phyloP scores from a whole-genome alignment of 2,797 vertebrate species.

The Remorina albescens region DNA sequence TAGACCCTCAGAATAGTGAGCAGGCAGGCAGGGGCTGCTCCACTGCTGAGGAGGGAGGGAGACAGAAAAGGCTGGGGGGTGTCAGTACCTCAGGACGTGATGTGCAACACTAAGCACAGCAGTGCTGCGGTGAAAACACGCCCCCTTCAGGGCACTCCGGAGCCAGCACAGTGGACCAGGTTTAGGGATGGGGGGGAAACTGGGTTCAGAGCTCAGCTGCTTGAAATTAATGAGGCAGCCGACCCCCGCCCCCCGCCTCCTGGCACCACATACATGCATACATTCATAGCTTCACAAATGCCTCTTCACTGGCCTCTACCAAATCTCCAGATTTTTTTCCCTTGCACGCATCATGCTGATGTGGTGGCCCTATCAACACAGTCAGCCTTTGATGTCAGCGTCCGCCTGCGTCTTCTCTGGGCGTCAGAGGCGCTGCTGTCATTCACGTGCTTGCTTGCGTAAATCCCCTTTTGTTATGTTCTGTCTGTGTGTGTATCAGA shows the following conservation, averaged over 20 bases:
- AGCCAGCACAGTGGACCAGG: slow-evolving; percentile 32
- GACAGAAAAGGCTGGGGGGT: slow-evolving; percentile 79
- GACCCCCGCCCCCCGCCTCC: slow-evolving; percentile 2
- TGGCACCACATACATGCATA: background rate
- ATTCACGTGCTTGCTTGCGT: slow-evolving; percentile 56
- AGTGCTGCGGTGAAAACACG: slow-evolving; percentile 57
- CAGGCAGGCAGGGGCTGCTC: slow-evolving; percentile 82
- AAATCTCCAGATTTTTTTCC: background rate
- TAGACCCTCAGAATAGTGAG: slow-evolving; percentile 94
- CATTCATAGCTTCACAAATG: slow-evolving; percentile 18
- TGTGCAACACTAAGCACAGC: slow-evolving; percentile 59
- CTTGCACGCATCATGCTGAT: slow-evolving; percentile 1
- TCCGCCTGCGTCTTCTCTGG: slow-evolving; percentile 24
- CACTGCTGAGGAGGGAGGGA: slow-evolving; percentile 62
- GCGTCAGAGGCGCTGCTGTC: slow-evolving; percentile 39
- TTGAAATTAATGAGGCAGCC: slow-evolving; percentile 40
- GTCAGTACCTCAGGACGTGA: slow-evolving; percentile 88
- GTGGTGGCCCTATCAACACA: slow-evolving; percentile 34
- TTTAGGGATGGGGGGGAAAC: slow-evolving; percentile 8
- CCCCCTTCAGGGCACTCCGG: slow-evolving; percentile 61
- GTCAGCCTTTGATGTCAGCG: slow-evolving; percentile 30
- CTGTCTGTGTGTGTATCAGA: slow-evolving; percentile 41
- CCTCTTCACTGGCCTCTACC: background rate
- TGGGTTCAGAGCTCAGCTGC: slow-evolving; percentile 19
- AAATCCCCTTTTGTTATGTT: slow-evolving; percentile 47